These are phyloP conservation scores for Platypus cylindrus DNA, from an alignment of 2,888 invertebrate genomes.

Conservation along the genomic window DNA sequence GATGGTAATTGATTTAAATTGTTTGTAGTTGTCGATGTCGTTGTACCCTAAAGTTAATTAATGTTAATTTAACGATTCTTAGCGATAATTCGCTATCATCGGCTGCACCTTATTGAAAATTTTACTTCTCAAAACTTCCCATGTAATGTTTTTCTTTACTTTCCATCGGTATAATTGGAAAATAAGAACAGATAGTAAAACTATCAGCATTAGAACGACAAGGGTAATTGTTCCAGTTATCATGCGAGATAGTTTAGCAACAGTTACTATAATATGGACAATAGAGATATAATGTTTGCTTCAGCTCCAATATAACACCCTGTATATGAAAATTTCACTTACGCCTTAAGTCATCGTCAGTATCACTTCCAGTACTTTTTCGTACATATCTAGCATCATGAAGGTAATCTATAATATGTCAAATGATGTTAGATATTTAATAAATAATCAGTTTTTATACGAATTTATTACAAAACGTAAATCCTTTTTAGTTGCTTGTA, in stretches of 20 bases:
- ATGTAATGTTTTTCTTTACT: slow-evolving; percentile 29
- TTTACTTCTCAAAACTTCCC: slow-evolving; percentile 25
- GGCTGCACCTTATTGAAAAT: slow-evolving; percentile 26
- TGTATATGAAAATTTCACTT: too few relatives aligned
- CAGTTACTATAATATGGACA: slow-evolving; percentile 28
- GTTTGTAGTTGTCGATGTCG: slow-evolving; percentile 6
- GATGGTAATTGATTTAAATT: slow-evolving; percentile 6
- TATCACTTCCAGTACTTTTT: slow-evolving; percentile 16
- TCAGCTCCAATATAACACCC: too few relatives aligned
- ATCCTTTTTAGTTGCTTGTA: too few relatives aligned
- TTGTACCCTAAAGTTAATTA: too few relatives aligned
- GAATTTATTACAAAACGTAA: too few relatives aligned
- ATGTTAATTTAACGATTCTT: too few relatives aligned
- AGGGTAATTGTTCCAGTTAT: slow-evolving; percentile 26
- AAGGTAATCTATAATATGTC: slow-evolving; percentile 30
- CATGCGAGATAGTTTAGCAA: slow-evolving; percentile 25
- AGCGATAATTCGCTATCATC: too few relatives aligned
- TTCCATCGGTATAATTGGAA: slow-evolving; percentile 30
- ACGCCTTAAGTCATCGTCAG: slow-evolving; percentile 4
- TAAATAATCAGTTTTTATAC: too few relatives aligned
- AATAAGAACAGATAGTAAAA: slow-evolving; percentile 20
- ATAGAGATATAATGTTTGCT: too few relatives aligned
- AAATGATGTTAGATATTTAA: too few relatives aligned
- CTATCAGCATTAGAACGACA: slow-evolving; percentile 26
- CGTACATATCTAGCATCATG: slow-evolving; percentile 26